A percentile compares a stretch with the other conserved stretches of the same genome.
Conservation (phyloP, 1,140 invertebrate species). For the Campodea augens region DNA sequence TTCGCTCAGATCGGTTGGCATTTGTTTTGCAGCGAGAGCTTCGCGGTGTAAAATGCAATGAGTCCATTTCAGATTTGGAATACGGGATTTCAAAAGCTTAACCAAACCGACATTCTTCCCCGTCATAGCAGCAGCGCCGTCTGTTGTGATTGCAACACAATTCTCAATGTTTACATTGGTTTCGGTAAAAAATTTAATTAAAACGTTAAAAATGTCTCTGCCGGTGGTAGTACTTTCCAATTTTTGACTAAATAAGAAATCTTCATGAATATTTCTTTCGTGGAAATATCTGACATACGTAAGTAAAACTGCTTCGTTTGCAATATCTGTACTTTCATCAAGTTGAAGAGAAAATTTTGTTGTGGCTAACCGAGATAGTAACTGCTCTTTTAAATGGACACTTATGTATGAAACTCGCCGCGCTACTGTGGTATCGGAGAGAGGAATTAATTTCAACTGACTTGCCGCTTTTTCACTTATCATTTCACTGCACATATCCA, state of each 20-base stretch:
- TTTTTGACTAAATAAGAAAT: conserved; percentile 12
- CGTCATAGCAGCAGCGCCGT: conserved; percentile 17
- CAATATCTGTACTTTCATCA: conserved; percentile 16
- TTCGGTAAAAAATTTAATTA: conserved; percentile 7
- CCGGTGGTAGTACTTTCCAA: conserved; percentile 9
- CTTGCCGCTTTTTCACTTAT: not conserved
- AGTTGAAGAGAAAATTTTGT: conserved; percentile 14
- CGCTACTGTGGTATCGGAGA: conserved; percentile 13
- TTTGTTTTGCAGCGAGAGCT: conserved; percentile 12
- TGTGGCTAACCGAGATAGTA: conserved; percentile 11
- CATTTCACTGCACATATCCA: conserved; percentile 2
- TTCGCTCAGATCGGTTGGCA: conserved; percentile 12
- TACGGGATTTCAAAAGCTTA: conserved; percentile 12
- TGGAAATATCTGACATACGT: conserved; percentile 15
- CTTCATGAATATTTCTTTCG: conserved; percentile 11
- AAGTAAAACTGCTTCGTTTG: conserved; percentile 11
- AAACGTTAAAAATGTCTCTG: conserved; percentile 11
- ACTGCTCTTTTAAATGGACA: conserved; percentile 11
- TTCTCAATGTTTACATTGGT: conserved; percentile 10
- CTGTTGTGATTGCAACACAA: conserved; percentile 17
- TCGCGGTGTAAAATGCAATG: conserved; percentile 18
- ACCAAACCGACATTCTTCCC: conserved; percentile 13
- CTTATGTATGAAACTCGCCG: conserved; percentile 14
- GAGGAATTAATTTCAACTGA: not conserved
- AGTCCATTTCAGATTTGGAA: conserved; percentile 11